Conservation (phyloP, 37 sponge, comb jelly and placozoan genomes). For the Oopsacas minuta region DNA sequence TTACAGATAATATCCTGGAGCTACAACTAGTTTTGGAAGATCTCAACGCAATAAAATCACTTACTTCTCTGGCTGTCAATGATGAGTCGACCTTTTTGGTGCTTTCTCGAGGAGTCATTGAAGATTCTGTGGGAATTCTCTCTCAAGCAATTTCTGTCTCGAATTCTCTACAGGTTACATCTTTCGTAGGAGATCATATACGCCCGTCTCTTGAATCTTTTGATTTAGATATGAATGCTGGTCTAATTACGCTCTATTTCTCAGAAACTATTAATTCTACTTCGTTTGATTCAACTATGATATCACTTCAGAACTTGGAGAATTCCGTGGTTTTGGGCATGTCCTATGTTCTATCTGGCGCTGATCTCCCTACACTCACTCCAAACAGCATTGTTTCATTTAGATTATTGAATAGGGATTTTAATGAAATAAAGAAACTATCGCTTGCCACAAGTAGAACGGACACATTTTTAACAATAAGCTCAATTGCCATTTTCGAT, state of each 20-base stretch:
- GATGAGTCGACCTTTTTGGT: conserved; percentile 37
- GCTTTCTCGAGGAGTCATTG: conserved; percentile 23
- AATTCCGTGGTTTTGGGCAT: neutral
- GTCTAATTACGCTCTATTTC: conserved; percentile 44
- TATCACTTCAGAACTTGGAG: conserved; percentile 36
- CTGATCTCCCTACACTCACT: conserved; percentile 20
- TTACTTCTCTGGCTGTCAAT: conserved; percentile 35
- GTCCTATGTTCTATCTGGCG: conserved; percentile 25
- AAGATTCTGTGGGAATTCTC: conserved; percentile 52
- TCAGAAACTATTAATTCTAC: conserved; percentile 65
- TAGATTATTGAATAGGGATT: conserved; percentile 26
- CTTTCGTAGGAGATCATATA: conserved; percentile 46
- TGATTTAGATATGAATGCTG: conserved; percentile 36
- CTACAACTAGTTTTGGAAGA: conserved; percentile 30
- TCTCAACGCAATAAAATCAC: conserved; percentile 58
- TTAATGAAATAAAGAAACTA: conserved; percentile 32
- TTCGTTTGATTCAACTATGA: conserved; percentile 36
- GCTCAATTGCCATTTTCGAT: conserved; percentile 58
- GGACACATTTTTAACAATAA: conserved; percentile 60
- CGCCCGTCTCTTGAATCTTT: conserved; percentile 37
- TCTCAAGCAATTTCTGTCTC: conserved; percentile 20
- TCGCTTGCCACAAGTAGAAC: conserved; percentile 28
- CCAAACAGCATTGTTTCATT: conserved; percentile 32
- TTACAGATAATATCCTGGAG: conserved; percentile 28
- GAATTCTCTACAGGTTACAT: conserved; percentile 27